Conservation (phyloP, 2,888 invertebrate genomes). For the Cryptus armator region DNA sequence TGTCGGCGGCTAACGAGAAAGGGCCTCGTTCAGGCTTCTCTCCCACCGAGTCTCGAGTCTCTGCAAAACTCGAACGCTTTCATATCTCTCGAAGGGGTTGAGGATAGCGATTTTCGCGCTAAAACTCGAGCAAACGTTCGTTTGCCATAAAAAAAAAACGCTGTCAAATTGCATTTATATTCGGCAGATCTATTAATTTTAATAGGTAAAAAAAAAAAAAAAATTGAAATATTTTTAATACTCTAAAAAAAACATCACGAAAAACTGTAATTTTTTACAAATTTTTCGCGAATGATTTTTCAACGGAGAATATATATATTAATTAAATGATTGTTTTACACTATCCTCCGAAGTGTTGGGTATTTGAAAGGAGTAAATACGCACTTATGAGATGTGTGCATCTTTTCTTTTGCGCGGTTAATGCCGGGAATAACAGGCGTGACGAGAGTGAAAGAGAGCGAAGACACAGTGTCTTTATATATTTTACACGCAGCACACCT, state of each 20-base stretch:
- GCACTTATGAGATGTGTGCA: constrained; percentile 13
- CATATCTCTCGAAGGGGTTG: constrained; percentile 19
- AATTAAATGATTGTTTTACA: not conserved
- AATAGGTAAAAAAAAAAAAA: too few species aligned
- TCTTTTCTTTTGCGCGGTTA: constrained; percentile 22
- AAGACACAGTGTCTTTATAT: constrained; percentile 58
- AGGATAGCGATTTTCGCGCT: constrained; percentile 19
- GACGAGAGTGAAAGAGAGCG: constrained; percentile 53
- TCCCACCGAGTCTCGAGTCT: constrained; percentile 62
- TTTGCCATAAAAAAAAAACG: not conserved
- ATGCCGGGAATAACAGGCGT: constrained; percentile 46
- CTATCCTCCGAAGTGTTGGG: not conserved
- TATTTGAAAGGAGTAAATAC: constrained; percentile 37
- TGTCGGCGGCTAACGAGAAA: constrained; percentile 85
- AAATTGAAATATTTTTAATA: too few species aligned
- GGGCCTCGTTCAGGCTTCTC: constrained; percentile 74
- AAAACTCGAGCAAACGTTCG: constrained; percentile 1
- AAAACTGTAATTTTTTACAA: not conserved
- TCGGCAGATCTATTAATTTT: not conserved
- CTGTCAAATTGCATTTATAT: not conserved
- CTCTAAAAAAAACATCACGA: too few species aligned
- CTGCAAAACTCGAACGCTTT: constrained; percentile 31
- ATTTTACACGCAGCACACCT: constrained; percentile 72
- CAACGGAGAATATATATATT: not conserved
- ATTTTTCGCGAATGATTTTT: not conserved